Evolutionary conservation across 2,888 invertebrate genomes (phyloP), one percentile per base, ranked within the genome.

Genomic region (Phalangium opilio): DNA sequence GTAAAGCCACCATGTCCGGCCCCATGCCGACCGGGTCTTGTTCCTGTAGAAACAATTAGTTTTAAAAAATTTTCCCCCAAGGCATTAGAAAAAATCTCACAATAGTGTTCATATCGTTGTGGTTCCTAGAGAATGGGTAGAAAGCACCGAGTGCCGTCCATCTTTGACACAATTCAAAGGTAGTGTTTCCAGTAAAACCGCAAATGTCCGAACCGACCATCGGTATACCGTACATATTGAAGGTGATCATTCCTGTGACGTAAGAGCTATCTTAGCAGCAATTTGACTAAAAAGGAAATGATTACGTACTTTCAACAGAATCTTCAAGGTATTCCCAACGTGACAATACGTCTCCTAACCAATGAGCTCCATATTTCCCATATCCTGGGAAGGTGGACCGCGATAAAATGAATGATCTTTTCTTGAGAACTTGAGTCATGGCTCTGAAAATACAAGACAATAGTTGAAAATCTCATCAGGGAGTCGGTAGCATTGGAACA

Each of bases 261-360:
- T 27, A 7, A n/a, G n/a, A n/a, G n/a, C n/a, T n/a, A n/a, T n/a
- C n/a, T n/a, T n/a, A n/a, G n/a, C n/a, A n/a, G n/a, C n/a, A n/a
- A n/a, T n/a, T n/a, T n/a, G n/a, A n/a, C n/a, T n/a, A n/a, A n/a
- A n/a, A n/a, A n/a, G n/a, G n/a, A n/a, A n/a, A n/a, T n/a, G n/a
- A n/a, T n/a, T n/a, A n/a, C n/a, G 4, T 27, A 27, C 27, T 27
- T 27, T 27, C 27, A 27, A 27, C 27, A 8, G 27, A 27, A 69
- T 77, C 77, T 61, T 70, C 70, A 74, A 86, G 73, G 61, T 83
- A 83, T 48, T 77, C 72, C 85, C 85, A 87, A 38, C 72, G 69
- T 36, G 85, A 83, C 54, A 64, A 68, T 52, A 83, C 75, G 66
- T 87, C 87, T 0, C 86, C 87, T 57, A 81, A 78, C 86, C 86